phyloP scores from a whole-genome alignment of 2,888 invertebrate genomes.

The Diadegma fenestrale region DNA sequence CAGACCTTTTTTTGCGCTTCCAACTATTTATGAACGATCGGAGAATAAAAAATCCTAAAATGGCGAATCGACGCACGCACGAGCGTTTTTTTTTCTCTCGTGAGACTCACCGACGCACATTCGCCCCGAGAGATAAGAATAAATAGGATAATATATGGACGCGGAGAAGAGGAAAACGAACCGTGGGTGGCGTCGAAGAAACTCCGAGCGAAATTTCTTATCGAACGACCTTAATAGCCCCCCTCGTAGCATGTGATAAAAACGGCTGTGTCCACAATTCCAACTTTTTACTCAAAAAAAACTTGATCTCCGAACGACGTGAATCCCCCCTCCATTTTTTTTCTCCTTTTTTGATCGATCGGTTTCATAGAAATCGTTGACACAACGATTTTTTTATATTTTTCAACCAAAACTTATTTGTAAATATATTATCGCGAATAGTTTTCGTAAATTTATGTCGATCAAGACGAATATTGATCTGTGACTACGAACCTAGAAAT shows the following conservation, averaged over 20 bases:
- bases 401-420: neutral
- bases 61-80: neutral
- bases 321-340: neutral
- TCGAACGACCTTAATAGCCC: slow-evolving; percentile 78
- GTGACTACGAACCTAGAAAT: slow-evolving; percentile 4
- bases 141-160: neutral
- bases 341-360: neutral
- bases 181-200: slow-evolving; percentile 26
- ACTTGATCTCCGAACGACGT: slow-evolving; percentile 43
- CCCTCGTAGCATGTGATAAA: slow-evolving; percentile 63
- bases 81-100: neutral
- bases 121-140: neutral
- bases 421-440: neutral
- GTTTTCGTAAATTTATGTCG: slow-evolving; percentile 8
- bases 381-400: neutral
- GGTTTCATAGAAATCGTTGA: slow-evolving; percentile 29
- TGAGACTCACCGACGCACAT: neutral
- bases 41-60: neutral
- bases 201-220: slow-evolving; percentile 65
- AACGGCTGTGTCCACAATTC: slow-evolving; percentile 71
- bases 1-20: neutral
- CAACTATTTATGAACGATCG: neutral
- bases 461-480: slow-evolving; percentile 4
- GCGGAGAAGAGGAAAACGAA: neutral
- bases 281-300: slow-evolving; percentile 70